Evolutionary conservation across 1,140 invertebrate species (phyloP), one percentile per base, ranked within the genome.

Genomic region (Odontomachus brunneus): DNA sequence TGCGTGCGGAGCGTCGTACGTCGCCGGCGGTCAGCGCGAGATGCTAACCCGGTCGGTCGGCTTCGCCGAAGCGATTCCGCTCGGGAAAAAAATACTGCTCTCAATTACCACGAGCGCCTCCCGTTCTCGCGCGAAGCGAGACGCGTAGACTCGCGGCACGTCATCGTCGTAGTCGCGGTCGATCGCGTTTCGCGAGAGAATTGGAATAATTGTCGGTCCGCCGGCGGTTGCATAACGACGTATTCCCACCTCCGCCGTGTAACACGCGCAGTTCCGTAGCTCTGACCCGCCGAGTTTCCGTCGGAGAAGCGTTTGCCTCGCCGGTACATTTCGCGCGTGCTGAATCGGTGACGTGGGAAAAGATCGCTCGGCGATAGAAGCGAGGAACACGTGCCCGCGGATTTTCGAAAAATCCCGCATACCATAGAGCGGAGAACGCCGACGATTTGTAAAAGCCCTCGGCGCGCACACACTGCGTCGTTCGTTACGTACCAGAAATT

Each of bases 401-500:
- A 55, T 17, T 12, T 14, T 57, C 49, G 19, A 55, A 2, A 4
- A 67, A 12, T 19, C 51, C n/a, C 3, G 19, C 29, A 5, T 33
- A 5, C 29, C 29, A 5, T 33, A 5, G 5, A 5, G 29, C 29
- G 29, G 29, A 33, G 51, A 67, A 26, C 44, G 15, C 24, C 53
- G 38, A 11, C 38, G 38, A 44, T 44, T 11, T 44, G 38, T 44
- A 44, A 44, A 44, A 44, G 38, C 38, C 38, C 38, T 44, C 38
- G 38, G 3, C 9, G 38, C 38, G 49, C 72, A 57, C 75, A 19
- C 80, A 65, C 62, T 65, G 60, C 48, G 48, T 4, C 15, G 11
- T 33, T 44, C 15, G 73, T 78, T 63, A 73, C 76, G 24, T 84
- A 76, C 67, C 60, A 81, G 51, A 62, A 82, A 84, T 84, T 81